A percentile compares a stretch with the other conserved stretches of the same genome.
Conservation (phyloP, 2,888 invertebrate species). For the Mesoligia furuncula region DNA sequence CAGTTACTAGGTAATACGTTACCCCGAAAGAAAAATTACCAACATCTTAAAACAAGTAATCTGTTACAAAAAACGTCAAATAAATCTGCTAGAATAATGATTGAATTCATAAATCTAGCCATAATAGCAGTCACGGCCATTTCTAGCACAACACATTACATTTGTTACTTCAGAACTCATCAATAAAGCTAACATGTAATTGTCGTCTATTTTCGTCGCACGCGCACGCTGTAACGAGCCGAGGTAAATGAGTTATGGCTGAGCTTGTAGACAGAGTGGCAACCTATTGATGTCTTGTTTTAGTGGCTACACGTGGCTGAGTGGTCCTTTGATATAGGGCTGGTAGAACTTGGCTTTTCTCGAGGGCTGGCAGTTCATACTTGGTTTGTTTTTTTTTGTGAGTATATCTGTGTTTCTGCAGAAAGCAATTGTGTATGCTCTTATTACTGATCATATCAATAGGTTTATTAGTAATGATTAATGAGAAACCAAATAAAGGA, state of each 20-base stretch:
- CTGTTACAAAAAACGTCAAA: not conserved
- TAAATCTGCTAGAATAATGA: not conserved
- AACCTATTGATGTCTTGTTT: constrained; percentile 60
- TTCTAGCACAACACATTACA: constrained; percentile 19
- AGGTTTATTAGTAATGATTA: not conserved
- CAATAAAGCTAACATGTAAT: constrained; percentile 54
- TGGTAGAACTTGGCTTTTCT: not conserved
- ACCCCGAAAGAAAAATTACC: not conserved
- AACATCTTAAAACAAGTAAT: not conserved
- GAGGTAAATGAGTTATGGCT: constrained; percentile 58
- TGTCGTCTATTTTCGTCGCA: constrained; percentile 59
- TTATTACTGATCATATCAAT: not conserved
- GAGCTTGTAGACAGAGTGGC: constrained; percentile 63
- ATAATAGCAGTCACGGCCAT: constrained; percentile 19
- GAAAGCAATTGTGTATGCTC: no score
- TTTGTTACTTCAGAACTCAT: constrained; percentile 38
- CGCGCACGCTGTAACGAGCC: constrained; percentile 44
- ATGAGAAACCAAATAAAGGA: not conserved
- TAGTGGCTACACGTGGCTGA: constrained; percentile 17
- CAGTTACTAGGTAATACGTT: not conserved
- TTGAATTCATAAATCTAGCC: constrained; percentile 16
- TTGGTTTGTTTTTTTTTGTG: not conserved
- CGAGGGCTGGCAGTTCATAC: not conserved
- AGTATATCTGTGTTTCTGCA: no score
- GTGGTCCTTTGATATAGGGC: not conserved